A percentile compares a stretch with the other conserved stretches of the same genome.
phyloP scores from a whole-genome alignment of 1,140 invertebrate genomes.

The Drosophila arawakana region DNA sequence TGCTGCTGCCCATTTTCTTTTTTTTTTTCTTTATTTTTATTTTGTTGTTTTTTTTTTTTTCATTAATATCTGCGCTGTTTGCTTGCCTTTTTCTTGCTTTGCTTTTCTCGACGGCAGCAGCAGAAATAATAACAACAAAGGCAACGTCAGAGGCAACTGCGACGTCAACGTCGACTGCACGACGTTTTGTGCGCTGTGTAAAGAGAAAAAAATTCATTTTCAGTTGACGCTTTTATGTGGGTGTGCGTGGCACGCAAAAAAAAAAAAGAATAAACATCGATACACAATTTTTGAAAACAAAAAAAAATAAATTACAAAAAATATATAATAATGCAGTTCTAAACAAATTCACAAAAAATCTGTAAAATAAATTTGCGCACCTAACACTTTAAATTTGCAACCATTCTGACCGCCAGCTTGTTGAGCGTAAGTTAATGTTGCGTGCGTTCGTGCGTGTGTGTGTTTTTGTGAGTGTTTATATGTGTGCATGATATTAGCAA shows the following conservation, averaged over 20 bases:
- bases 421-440: constrained; percentile 65
- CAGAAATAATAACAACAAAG: constrained; percentile 20
- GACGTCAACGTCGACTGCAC: constrained; percentile 57
- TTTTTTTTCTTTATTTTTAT: constrained; percentile 70
- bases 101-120: constrained; percentile 47
- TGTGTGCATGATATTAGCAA: constrained; percentile 26
- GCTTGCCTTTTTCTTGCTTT: constrained; percentile 51
- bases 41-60: constrained; percentile 58
- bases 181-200: constrained; percentile 71
- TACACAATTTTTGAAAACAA: constrained; percentile 18
- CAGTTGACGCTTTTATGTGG: constrained; percentile 79
- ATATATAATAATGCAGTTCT: constrained; percentile 47
- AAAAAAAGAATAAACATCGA: constrained; percentile 24
- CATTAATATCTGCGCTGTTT: constrained; percentile 74
- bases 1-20: constrained; percentile 58
- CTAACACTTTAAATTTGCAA: constrained; percentile 56
- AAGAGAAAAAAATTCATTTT: constrained; percentile 78
- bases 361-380: constrained; percentile 31
- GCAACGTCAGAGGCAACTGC: constrained; percentile 42
- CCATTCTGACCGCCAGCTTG: constrained; percentile 70
- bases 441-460: constrained; percentile 21
- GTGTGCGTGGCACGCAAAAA: constrained; percentile 63
- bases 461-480: constrained; percentile 8
- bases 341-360: constrained; percentile 53
- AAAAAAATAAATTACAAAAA: not conserved